These are phyloP conservation scores for Pipistrellus kuhlii DNA, from an alignment of 2,797 vertebrate species.

Conservation along the genomic window DNA sequence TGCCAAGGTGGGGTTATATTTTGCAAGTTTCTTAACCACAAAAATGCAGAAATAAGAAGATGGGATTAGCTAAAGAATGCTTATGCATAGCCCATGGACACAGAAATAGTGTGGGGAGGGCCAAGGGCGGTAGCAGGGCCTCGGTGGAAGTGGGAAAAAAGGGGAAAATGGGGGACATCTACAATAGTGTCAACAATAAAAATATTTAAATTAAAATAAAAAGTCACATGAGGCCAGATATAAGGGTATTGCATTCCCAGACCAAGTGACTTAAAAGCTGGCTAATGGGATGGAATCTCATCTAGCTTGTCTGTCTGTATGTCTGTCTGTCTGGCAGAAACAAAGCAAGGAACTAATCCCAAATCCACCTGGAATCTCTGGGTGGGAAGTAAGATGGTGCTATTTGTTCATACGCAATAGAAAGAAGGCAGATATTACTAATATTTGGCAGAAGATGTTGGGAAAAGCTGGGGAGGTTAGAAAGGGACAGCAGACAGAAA, in stretches of 20 bases:
- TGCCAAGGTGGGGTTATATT: not conserved
- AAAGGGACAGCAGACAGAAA: not conserved
- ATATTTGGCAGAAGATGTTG: not conserved
- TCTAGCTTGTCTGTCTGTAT: not conserved
- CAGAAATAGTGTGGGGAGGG: not conserved
- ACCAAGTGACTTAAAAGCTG: not conserved
- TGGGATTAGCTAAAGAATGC: not conserved
- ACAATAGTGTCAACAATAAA: not conserved
- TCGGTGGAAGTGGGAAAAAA: not conserved
- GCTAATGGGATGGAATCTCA: not conserved
- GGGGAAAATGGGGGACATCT: not conserved
- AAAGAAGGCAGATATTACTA: not conserved
- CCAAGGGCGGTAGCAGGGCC: not conserved
- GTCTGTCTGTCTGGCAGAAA: not conserved
- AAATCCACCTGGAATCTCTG: not conserved
- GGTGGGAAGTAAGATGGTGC: not conserved
- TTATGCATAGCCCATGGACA: not conserved
- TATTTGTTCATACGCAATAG: not conserved
- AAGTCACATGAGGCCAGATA: not conserved
- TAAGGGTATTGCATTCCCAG: not conserved
- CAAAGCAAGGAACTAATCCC: not conserved
- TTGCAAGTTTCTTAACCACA: conserved; percentile 69
- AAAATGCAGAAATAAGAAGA: conserved; percentile 15
- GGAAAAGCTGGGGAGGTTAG: not conserved
- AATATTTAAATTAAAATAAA: not conserved